These are phyloP conservation scores for Falco biarmicus DNA, from an alignment of 2,797 vertebrate genomes.

Conservation along the genomic window DNA sequence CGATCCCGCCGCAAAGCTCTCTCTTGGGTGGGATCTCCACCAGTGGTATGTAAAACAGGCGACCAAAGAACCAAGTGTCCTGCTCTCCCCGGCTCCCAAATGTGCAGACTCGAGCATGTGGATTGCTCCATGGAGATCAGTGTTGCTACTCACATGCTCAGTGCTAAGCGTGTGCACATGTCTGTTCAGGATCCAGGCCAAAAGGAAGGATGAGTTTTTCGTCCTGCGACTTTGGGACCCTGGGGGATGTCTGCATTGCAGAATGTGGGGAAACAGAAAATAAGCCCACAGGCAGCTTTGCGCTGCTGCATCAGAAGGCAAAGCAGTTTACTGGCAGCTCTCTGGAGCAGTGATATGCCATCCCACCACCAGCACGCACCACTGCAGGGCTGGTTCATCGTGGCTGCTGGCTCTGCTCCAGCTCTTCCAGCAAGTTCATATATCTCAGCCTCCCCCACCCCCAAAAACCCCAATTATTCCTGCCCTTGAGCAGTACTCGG, in stretches of 20 bases:
- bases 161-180: not conserved
- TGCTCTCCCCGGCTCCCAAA: not conserved
- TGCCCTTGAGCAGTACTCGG: not conserved
- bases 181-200: not conserved
- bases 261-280: not conserved
- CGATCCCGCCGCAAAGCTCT: not conserved
- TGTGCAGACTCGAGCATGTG: not conserved
- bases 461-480: not conserved
- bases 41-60: constrained; percentile 12
- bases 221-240: not conserved
- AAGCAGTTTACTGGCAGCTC: not conserved
- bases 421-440: not conserved
- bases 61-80: constrained; percentile 27
- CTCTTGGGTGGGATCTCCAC: constrained; percentile 8
- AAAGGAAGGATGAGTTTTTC: constrained; percentile 44
- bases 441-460: not conserved
- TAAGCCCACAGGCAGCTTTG: not conserved
- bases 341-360: not conserved
- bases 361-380: not conserved
- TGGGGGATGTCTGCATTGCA: not conserved
- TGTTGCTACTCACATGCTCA: constrained; percentile 32
- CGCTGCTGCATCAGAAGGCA: not conserved
- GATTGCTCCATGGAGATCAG: not conserved
- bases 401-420: not conserved
- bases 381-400: not conserved